Percentiles rank a stretch among this genome's conserved stretches.
These are phyloP conservation scores for Platyscapa corneri DNA, from an alignment of 1,140 invertebrate species.

Conservation along the genomic window DNA sequence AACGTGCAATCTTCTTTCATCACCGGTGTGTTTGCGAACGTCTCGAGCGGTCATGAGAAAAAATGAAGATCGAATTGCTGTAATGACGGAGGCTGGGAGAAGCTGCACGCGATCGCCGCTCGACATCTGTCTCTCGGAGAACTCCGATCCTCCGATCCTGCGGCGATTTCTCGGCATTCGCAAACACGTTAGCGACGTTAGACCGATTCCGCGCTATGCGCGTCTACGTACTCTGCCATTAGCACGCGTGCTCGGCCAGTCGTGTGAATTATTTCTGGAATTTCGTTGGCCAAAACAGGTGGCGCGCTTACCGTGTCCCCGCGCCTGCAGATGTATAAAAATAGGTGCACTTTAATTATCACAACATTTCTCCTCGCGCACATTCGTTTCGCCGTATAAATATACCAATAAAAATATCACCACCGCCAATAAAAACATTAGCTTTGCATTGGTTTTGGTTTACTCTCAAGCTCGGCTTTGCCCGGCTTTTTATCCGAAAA, in stretches of 20 bases:
- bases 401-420: too few relatives aligned
- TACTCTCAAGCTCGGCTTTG: too few relatives aligned
- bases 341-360: too few relatives aligned
- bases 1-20: neutral
- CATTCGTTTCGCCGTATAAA: too few relatives aligned
- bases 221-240: neutral
- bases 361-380: too few relatives aligned
- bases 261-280: slow-evolving; percentile 27
- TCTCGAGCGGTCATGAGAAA: neutral
- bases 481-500: too few relatives aligned
- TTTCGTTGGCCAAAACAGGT: slow-evolving; percentile 34
- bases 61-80: neutral
- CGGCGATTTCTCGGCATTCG: neutral
- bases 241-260: neutral
- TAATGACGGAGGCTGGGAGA: neutral
- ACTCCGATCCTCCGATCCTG: too few relatives aligned
- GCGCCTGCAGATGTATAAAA: too few relatives aligned
- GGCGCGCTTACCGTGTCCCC: neutral
- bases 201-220: slow-evolving; percentile 3
- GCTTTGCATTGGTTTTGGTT: too few relatives aligned
- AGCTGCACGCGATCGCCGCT: slow-evolving; percentile 10
- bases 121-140: slow-evolving; percentile 1
- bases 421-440: too few relatives aligned
- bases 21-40: too few relatives aligned
- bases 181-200: slow-evolving; percentile 21